phyloP scores from a whole-genome alignment of 1,140 invertebrate species.

The Archivesica marissinica region DNA sequence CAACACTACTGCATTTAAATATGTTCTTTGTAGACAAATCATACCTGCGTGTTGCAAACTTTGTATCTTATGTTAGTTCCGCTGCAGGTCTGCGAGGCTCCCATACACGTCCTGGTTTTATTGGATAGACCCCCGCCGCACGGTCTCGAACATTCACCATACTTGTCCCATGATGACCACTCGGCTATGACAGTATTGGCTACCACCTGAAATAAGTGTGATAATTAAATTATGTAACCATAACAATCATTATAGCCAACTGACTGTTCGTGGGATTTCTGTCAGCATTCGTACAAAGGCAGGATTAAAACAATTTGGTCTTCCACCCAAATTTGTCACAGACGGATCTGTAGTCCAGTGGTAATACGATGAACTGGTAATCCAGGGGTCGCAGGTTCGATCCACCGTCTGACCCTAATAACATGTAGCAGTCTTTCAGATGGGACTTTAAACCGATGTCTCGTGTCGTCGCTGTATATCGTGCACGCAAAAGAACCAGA shows the following conservation, averaged over 20 bases:
- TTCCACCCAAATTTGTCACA: background rate
- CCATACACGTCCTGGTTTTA: conserved; percentile 51
- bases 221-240: background rate
- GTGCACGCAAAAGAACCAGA: too few species aligned
- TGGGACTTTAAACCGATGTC: too few species aligned
- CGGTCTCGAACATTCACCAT: conserved; percentile 56
- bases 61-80: conserved; percentile 40
- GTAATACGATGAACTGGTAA: too few species aligned
- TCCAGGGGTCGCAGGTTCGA: too few species aligned
- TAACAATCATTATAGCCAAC: background rate
- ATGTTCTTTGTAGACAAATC: too few species aligned
- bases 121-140: conserved; percentile 55
- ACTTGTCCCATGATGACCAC: conserved; percentile 43
- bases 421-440: too few species aligned
- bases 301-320: background rate
- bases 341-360: too few species aligned
- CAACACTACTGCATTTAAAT: too few species aligned
- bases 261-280: background rate
- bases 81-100: conserved; percentile 37
- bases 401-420: too few species aligned
- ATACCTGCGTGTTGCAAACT: conserved; percentile 51
- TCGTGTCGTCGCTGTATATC: too few species aligned
- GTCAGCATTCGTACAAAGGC: background rate
- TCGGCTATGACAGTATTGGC: conserved; percentile 16
- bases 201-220: conserved; percentile 27